A percentile compares a stretch with the other conserved stretches of the same genome.
Evolutionary conservation across 1,140 invertebrate genomes (phyloP).

Genomic region (Trachymyrmex cornetzi): DNA sequence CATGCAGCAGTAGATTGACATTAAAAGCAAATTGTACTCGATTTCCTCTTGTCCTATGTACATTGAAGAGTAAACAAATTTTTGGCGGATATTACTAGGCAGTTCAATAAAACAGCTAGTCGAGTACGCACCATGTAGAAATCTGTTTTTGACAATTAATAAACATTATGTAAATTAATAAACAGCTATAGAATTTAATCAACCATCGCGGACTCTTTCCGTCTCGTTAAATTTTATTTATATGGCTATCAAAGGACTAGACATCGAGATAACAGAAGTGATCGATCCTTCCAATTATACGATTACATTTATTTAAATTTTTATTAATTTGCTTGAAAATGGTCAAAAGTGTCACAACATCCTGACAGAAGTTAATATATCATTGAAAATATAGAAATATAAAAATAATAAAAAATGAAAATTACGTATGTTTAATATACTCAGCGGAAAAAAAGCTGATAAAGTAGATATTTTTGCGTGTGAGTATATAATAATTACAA

Average conservation of each 20-base stretch:
- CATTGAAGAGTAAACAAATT: neutral
- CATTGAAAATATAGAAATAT: neutral
- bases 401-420: neutral
- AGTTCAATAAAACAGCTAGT: slow-evolving; percentile 4
- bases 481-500: neutral
- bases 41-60: neutral
- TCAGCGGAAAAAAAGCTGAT: too few relatives aligned
- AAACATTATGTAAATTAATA: slow-evolving; percentile 39
- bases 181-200: neutral
- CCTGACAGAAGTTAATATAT: neutral
- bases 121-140: too few relatives aligned
- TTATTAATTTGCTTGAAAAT: neutral
- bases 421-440: too few relatives aligned
- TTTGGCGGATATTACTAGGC: neutral
- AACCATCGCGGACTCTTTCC: neutral
- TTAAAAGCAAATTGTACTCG: neutral
- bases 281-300: neutral
- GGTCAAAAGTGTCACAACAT: neutral
- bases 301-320: neutral
- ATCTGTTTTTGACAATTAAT: neutral
- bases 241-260: neutral
- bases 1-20: neutral
- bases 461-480: too few relatives aligned
- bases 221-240: neutral
- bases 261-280: neutral